Evolutionary conservation across 1,140 invertebrate species (phyloP).

Genomic region (Ylistrum balloti): DNA sequence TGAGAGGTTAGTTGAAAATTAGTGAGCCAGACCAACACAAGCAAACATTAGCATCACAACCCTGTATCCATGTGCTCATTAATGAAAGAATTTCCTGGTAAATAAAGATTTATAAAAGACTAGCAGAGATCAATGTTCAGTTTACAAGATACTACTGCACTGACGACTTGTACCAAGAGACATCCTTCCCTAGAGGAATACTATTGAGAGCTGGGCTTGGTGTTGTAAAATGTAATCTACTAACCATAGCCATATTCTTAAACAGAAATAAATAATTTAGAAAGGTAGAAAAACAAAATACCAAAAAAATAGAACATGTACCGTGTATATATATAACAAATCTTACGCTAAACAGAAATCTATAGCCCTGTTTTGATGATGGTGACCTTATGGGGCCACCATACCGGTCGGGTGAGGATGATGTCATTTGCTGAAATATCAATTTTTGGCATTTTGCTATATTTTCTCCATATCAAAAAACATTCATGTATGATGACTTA

Average conservation of each 20-base stretch:
- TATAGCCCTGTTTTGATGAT: background rate
- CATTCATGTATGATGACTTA: too few species aligned
- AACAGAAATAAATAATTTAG: background rate
- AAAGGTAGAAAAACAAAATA: background rate
- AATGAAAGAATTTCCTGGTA: background rate
- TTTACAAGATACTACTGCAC: background rate
- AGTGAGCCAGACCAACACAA: background rate
- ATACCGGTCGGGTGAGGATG: background rate
- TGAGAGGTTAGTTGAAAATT: background rate
- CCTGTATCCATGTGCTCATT: background rate
- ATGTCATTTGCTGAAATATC: background rate
- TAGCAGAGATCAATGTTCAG: background rate
- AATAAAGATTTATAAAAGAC: background rate
- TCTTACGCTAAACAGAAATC: conserved; percentile 5
- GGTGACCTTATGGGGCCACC: background rate
- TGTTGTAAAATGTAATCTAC: background rate
- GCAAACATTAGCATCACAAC: background rate
- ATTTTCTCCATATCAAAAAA: too few species aligned
- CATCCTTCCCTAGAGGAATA: background rate
- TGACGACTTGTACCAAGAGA: background rate
- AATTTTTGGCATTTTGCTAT: too few species aligned
- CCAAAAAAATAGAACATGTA: background rate
- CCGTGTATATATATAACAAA: background rate
- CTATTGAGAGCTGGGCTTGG: background rate
- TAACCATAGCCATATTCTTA: background rate